phyloP scores from a whole-genome alignment of 2,888 invertebrate species.

The Catocala nupta region DNA sequence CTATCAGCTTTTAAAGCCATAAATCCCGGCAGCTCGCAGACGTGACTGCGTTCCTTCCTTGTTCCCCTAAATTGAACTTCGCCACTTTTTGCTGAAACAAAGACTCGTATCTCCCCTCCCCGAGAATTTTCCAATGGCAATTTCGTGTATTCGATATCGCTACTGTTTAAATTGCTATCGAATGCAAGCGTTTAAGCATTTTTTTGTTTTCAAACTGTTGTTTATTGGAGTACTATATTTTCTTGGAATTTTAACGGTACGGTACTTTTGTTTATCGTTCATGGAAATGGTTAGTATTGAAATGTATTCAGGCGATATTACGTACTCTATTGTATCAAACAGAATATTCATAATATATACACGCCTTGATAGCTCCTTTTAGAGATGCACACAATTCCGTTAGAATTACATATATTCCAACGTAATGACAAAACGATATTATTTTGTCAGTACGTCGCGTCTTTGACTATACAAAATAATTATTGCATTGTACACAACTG shows the following conservation, averaged over 20 bases:
- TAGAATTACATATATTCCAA: too few species aligned
- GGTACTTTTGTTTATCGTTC: constrained; percentile 8
- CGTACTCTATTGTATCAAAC: not conserved
- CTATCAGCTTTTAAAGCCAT: constrained; percentile 44
- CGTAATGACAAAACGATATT: too few species aligned
- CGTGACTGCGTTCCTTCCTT: constrained; percentile 52
- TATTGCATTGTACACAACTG: too few species aligned
- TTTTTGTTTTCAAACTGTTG: constrained; percentile 25
- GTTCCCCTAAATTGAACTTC: constrained; percentile 51
- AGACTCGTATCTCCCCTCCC: constrained; percentile 28
- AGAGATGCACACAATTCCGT: too few species aligned
- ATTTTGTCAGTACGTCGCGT: too few species aligned
- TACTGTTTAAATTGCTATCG: constrained; percentile 42
- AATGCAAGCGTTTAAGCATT: constrained; percentile 36
- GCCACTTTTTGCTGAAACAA: constrained; percentile 45
- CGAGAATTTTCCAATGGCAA: constrained; percentile 33
- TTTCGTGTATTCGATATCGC: constrained; percentile 43
- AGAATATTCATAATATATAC: too few species aligned
- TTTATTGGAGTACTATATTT: constrained; percentile 26
- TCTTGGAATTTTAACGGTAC: constrained; percentile 34
- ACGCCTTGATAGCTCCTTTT: too few species aligned
- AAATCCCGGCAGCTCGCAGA: constrained; percentile 49
- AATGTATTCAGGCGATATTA: not conserved
- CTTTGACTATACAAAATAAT: too few species aligned
- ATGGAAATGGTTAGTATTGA: constrained; percentile 9